Base-by-base conservation (phyloP, 2,888 invertebrate genomes). In the Ectemnius continuus region DNA sequence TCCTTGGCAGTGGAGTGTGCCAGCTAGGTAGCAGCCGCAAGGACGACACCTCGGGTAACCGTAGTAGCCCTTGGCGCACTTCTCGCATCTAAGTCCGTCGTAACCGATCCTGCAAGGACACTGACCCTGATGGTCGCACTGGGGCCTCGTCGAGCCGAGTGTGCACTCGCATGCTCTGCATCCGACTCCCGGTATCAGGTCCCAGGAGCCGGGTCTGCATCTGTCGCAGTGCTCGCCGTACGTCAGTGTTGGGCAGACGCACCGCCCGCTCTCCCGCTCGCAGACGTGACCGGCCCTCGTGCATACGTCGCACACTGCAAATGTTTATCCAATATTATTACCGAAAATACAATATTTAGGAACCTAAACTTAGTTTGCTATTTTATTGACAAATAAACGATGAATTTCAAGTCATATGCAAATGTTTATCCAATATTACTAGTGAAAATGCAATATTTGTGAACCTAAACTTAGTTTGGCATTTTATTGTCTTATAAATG, bases 221-320 rank as follows among this genome's bases (percentile, higher is more conserved):
- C 94, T 94, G 71, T 95, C 94, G 89, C 98, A 99, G 45, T 94
- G 93, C 13, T 94, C 93, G 6, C 99, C 99, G 74, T 95, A 94
- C 16, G 97, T 97, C 70, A 96, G 93, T 0, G 94, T 94, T 4
- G 99, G 98, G 87, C 99, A 99, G 73, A 97, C 95, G 91, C 99
- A 99, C 71, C 96, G 94, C 0, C 99, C 99, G 64, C 95, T 97
- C 79, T 94, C 93, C 0, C 96, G 94, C 86, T 99, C 97, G 88
- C 99, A 99, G 67, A 97, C 94, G 88, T 97, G 97, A 5, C 97
- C 98, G 28, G 95, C 94, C 67, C 94, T 93, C 69, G 94, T 93
- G 88, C 97, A 97, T 0, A 92, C 91, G 14, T 96, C 96, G 87
- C 97, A 97, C 52, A 93, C 96, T 96, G 91, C 20, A 89, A 89